Conservation (phyloP, 2,888 invertebrate species). For the Poecilus cupreus region DNA sequence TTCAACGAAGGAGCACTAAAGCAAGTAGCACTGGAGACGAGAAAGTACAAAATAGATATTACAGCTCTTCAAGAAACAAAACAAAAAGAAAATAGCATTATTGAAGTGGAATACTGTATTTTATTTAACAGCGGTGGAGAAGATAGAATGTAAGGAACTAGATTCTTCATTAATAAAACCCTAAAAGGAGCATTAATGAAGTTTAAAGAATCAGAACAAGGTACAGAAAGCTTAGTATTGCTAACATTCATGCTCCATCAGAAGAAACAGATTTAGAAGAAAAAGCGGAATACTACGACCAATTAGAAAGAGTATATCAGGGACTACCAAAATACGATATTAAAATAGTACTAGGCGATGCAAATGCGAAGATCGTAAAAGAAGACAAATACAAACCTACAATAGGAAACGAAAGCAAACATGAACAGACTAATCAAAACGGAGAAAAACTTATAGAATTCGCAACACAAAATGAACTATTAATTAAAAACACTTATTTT, state of each 20-base stretch:
- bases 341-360: conserved; percentile 61
- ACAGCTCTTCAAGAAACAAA: conserved; percentile 13
- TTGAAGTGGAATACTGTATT: neutral
- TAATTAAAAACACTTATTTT: conserved; percentile 56
- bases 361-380: conserved; percentile 62
- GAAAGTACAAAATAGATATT: neutral
- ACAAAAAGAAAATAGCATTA: neutral
- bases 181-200: conserved; percentile 33
- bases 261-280: conserved; percentile 61
- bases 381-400: conserved; percentile 60
- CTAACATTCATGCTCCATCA: conserved; percentile 62
- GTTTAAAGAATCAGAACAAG: conserved; percentile 61
- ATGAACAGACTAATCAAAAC: conserved; percentile 60
- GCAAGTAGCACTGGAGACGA: neutral
- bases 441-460: conserved; percentile 58
- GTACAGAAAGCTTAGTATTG: conserved; percentile 59
- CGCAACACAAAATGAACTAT: conserved; percentile 48
- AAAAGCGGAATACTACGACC: conserved; percentile 61
- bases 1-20: neutral
- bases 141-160: neutral
- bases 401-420: conserved; percentile 60
- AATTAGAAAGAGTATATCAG: conserved; percentile 56
- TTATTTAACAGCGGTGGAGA: neutral
- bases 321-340: conserved; percentile 59
- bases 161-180: conserved; percentile 11